Conservation (phyloP, 2,797 vertebrate genomes). For the Gallinago stenura region DNA sequence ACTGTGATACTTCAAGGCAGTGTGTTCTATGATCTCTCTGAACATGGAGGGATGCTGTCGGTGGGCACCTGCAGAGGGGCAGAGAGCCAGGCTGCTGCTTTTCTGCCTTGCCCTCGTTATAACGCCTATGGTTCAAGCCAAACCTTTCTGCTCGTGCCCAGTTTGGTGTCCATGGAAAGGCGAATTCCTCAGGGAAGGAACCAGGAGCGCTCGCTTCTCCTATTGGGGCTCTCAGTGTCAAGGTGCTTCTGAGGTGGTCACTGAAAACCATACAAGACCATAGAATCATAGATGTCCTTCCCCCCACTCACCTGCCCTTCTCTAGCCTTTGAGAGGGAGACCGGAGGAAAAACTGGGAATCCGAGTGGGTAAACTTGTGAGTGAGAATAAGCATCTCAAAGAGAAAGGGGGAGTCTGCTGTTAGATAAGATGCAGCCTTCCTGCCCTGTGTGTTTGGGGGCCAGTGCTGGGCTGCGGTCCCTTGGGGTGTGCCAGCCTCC, state of each 20-base stretch:
- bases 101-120: fast-evolving
- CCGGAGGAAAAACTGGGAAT: neutral
- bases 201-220: fast-evolving
- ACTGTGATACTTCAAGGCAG: neutral
- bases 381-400: neutral
- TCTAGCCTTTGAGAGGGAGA: neutral
- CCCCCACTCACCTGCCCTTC: neutral
- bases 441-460: neutral
- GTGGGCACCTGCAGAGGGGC: neutral
- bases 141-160: too few relatives aligned
- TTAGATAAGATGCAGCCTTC: neutral
- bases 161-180: too few relatives aligned
- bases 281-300: neutral
- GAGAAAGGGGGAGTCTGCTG: neutral
- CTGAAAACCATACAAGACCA: neutral
- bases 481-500: fast-evolving
- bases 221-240: fast-evolving
- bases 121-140: neutral
- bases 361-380: neutral
- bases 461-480: neutral
- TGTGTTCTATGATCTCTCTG: neutral
- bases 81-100: neutral
- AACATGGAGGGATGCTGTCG: neutral
- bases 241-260: neutral
- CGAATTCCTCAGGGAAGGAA: neutral